Conservation (phyloP, 2,888 invertebrate species). For the Lasioglossum malachurum region DNA sequence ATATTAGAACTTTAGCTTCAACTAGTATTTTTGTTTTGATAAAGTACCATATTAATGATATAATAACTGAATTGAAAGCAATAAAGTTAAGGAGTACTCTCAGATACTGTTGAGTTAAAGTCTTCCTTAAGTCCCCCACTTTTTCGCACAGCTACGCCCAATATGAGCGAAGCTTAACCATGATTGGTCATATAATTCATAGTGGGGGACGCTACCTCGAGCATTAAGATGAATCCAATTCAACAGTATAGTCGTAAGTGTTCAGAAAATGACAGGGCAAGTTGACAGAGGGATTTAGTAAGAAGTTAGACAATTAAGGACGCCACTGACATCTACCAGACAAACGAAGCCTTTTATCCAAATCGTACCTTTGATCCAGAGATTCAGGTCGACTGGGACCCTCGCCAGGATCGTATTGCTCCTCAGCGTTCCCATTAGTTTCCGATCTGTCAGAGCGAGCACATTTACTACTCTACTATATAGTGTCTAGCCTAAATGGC, state of each 20-base stretch:
- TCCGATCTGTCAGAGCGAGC: slow-evolving; percentile 81
- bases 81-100: neutral
- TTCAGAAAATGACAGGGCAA: neutral
- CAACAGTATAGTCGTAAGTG: neutral
- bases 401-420: slow-evolving; percentile 73
- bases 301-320: neutral
- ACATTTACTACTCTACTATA: slow-evolving; percentile 78
- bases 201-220: neutral
- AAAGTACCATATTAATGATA: neutral
- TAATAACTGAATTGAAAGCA: neutral
- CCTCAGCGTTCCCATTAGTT: slow-evolving; percentile 71
- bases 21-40: neutral
- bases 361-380: slow-evolving; percentile 74
- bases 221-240: neutral
- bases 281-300: neutral
- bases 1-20: neutral
- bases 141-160: neutral
- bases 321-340: neutral
- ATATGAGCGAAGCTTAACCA: neutral
- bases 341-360: slow-evolving; percentile 33
- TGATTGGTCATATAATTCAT: neutral
- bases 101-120: neutral
- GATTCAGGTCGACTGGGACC: slow-evolving; percentile 70
- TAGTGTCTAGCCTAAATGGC: slow-evolving; percentile 30
- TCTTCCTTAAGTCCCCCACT: neutral